Conservation (phyloP, 1,140 invertebrate species). For the Heliconius hewitsoni region DNA sequence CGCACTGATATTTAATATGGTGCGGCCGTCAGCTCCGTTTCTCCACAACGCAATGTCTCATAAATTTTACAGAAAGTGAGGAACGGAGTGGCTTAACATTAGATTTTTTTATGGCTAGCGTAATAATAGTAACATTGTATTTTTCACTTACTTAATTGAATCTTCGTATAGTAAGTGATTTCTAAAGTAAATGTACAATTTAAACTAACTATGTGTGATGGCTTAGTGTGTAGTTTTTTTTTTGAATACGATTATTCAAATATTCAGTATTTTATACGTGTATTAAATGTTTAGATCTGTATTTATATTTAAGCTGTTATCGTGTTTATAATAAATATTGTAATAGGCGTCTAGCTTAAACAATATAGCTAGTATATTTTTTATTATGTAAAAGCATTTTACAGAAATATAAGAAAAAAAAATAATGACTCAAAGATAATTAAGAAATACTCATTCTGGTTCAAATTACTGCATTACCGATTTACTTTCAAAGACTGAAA, state of each 20-base stretch:
- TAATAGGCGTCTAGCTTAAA: constrained; percentile 15
- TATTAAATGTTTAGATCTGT: constrained; percentile 52
- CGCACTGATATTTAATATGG: no score
- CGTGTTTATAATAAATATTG: constrained; percentile 27
- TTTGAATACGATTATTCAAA: constrained; percentile 14
- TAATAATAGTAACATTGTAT: neutral
- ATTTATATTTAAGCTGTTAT: constrained; percentile 33
- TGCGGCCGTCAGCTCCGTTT: no score
- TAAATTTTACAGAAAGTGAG: no score
- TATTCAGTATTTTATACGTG: constrained; percentile 45
- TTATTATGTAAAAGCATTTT: constrained; percentile 28
- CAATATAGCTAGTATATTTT: constrained; percentile 28
- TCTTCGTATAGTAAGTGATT: neutral
- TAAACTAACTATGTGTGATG: constrained; percentile 23
- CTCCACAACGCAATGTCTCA: no score
- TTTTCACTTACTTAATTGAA: neutral
- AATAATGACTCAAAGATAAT: constrained; percentile 18
- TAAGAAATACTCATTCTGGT: constrained; percentile 32
- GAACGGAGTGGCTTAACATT: no score
- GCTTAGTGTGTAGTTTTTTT: constrained; percentile 22
- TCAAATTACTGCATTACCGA: constrained; percentile 28
- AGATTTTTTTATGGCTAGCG: neutral
- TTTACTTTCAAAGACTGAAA: constrained; percentile 52
- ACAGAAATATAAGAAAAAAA: constrained; percentile 8
- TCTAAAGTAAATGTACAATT: constrained; percentile 7